phyloP scores from a whole-genome alignment of 2,113 vertebrate species.

The Odocoileus virginianus region DNA sequence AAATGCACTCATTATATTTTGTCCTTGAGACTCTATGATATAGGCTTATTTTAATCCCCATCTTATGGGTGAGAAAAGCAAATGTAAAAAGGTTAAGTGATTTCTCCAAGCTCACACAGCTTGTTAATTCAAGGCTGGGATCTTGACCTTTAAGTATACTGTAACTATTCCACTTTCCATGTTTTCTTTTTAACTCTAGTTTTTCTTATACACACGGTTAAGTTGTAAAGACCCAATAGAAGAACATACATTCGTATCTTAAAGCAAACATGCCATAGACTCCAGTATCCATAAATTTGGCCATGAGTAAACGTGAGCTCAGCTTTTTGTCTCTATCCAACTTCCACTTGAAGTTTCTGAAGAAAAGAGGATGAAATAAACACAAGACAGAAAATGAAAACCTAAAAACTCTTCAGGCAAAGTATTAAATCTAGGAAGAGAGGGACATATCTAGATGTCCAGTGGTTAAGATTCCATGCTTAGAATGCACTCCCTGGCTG shows the following conservation, averaged over 20 bases:
- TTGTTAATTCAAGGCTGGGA: not conserved
- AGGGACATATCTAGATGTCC: not conserved
- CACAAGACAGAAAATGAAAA: not conserved
- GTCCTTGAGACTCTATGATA: not conserved
- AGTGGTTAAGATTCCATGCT: not conserved
- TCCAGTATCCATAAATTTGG: not conserved
- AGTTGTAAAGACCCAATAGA: not conserved
- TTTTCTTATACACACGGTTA: not conserved
- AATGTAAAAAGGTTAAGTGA: not conserved
- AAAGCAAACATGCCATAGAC: not conserved
- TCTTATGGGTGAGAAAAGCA: not conserved
- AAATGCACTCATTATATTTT: not conserved
- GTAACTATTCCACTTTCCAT: not conserved
- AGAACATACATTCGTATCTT: not conserved
- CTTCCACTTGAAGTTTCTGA: not conserved
- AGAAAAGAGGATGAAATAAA: not conserved
- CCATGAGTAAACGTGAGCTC: not conserved
- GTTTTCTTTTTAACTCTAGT: not conserved
- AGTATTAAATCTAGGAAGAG: not conserved
- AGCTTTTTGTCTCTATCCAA: not conserved
- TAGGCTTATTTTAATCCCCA: not conserved
- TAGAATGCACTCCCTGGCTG: not conserved
- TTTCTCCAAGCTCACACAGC: not conserved
- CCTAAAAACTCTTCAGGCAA: not conserved
- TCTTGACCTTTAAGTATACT: not conserved